Conservation (phyloP, 2,888 invertebrate genomes). For the Cataglyphis livida region DNA sequence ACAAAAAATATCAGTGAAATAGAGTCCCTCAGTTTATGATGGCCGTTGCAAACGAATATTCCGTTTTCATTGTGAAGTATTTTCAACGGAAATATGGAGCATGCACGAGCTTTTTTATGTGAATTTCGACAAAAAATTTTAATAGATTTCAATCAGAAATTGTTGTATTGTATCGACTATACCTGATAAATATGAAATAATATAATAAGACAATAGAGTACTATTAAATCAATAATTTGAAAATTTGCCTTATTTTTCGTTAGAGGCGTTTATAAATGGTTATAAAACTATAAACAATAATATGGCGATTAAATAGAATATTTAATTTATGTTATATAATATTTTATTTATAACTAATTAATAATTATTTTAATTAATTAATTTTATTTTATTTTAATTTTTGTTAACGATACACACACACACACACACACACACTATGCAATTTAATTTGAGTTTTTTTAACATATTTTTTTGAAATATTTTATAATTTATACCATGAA, state of each 20-base stretch:
- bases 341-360: background rate
- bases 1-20: conserved; percentile 32
- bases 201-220: background rate
- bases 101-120: background rate
- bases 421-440: no score
- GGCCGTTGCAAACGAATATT: conserved; percentile 35
- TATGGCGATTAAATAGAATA: background rate
- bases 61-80: conserved; percentile 41
- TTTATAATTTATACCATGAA: background rate
- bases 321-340: background rate
- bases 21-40: conserved; percentile 31
- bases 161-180: background rate
- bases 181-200: background rate
- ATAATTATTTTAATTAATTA: background rate
- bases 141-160: conserved; percentile 2
- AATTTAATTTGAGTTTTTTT: background rate
- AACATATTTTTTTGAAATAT: background rate
- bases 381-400: background rate
- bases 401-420: background rate
- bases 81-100: conserved; percentile 15
- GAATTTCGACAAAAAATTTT: background rate
- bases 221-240: background rate
- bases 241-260: background rate
- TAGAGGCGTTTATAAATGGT: background rate
- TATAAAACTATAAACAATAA: background rate